phyloP scores from a whole-genome alignment of 1,140 invertebrate genomes.

The Elymnias hypermnestra region DNA sequence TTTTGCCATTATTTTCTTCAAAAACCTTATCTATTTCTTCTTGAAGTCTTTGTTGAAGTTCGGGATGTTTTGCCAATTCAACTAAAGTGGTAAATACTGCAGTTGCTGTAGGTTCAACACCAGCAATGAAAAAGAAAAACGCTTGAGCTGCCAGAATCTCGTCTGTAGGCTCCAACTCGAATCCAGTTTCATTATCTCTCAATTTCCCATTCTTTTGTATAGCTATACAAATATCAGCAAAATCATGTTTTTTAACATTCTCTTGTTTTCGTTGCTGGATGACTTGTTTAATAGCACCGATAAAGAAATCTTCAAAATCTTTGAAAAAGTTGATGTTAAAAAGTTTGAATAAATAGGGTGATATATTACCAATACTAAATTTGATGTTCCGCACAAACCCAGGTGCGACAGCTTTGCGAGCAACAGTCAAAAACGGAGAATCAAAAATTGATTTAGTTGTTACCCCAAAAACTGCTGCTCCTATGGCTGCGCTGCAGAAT shows the following conservation, averaged over 20 bases:
- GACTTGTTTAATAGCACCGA: constrained; percentile 35
- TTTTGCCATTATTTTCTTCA: constrained; percentile 37
- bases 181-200: constrained; percentile 31
- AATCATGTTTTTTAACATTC: constrained; percentile 34
- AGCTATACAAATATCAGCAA: constrained; percentile 39
- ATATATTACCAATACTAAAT: constrained; percentile 20
- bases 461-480: constrained; percentile 36
- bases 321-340: constrained; percentile 30
- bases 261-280: constrained; percentile 28
- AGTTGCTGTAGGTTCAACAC: constrained; percentile 79
- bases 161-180: constrained; percentile 33
- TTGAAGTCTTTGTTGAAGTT: constrained; percentile 73
- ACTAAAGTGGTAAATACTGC: constrained; percentile 64
- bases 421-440: constrained; percentile 36
- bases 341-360: constrained; percentile 12
- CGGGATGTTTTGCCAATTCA: constrained; percentile 73
- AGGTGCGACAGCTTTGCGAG: constrained; percentile 15
- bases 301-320: constrained; percentile 32
- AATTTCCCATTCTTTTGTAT: constrained; percentile 30
- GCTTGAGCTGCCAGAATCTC: constrained; percentile 54
- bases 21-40: constrained; percentile 76
- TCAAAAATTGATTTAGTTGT: constrained; percentile 29
- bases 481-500: constrained; percentile 31
- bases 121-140: constrained; percentile 73
- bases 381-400: constrained; percentile 22